Evolutionary conservation across 30 jellyfish, hydroid and myxozoan genomes (phyloP).

Genomic region (Turritopsis rubra): DNA sequence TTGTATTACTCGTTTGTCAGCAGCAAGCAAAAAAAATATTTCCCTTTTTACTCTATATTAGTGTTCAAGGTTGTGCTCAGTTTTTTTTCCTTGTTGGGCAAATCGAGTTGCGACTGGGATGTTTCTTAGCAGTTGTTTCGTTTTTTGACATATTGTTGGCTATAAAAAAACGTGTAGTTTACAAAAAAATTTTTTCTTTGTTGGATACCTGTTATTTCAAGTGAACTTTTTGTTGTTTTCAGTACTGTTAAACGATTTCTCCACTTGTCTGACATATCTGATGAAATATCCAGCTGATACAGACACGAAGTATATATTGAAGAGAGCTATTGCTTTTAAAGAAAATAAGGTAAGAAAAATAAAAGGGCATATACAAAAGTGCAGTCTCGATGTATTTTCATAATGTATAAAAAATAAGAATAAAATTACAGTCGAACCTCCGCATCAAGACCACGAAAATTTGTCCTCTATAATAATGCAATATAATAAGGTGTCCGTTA

Average conservation of each 20-base stretch:
- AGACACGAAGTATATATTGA: constrained; percentile 52
- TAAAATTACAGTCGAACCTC: no score
- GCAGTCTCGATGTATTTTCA: no score
- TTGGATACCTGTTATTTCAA: background rate
- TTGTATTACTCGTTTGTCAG: no score
- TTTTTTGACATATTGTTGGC: background rate
- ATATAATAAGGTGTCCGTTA: no score
- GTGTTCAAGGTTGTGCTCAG: no score
- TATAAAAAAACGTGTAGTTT: background rate
- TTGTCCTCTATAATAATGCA: no score
- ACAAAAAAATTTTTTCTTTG: background rate
- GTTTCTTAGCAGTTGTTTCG: no score
- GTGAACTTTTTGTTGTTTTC: background rate
- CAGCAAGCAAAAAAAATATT: no score
- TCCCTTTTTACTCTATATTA: no score
- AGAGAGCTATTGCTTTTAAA: constrained; percentile 56
- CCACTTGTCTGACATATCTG: constrained; percentile 58
- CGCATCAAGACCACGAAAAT: no score
- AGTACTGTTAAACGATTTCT: constrained; percentile 75
- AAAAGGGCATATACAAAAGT: no score
- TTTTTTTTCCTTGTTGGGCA: background rate
- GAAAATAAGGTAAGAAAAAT: constrained; percentile 37
- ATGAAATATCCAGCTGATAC: constrained; percentile 83
- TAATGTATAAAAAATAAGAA: no score
- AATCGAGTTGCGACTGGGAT: background rate